phyloP scores from a whole-genome alignment of 2,888 invertebrate species.

The Tachina lurida region DNA sequence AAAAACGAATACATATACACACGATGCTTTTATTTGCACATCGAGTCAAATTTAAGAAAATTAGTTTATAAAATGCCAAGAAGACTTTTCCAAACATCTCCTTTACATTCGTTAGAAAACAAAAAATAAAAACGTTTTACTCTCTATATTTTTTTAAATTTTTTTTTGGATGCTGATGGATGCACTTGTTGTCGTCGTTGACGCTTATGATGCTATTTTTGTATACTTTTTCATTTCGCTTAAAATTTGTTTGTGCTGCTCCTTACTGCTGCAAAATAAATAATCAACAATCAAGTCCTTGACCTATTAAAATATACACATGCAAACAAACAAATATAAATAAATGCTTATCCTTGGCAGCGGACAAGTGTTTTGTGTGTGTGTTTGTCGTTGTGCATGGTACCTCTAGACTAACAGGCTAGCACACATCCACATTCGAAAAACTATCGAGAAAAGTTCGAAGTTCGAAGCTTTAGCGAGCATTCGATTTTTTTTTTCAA shows the following conservation, averaged over 20 bases:
- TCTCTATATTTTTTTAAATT: background rate
- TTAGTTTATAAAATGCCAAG: background rate
- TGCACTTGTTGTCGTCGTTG: conserved; percentile 19
- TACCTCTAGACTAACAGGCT: no score
- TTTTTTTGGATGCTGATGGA: background rate
- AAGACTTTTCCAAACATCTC: background rate
- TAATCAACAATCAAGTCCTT: conserved; percentile 69
- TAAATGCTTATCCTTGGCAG: conserved; percentile 27
- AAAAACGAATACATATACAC: no score
- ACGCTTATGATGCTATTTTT: conserved; percentile 25
- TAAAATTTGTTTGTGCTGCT: conserved; percentile 24
- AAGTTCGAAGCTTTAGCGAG: no score
- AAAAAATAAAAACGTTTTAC: background rate
- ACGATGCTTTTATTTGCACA: background rate
- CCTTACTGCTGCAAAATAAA: conserved; percentile 51
- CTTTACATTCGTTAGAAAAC: no score
- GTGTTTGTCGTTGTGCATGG: conserved; percentile 13
- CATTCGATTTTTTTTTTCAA: no score
- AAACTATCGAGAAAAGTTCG: no score
- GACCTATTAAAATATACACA: conserved; percentile 64
- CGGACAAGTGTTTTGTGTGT: background rate
- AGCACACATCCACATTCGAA: no score
- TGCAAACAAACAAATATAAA: background rate
- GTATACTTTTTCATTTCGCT: conserved; percentile 1
- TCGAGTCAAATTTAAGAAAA: conserved; percentile 1